Evolutionary conservation across 2,888 invertebrate genomes (phyloP), one percentile per base, ranked within the genome.

Genomic region (Netelia virgata): DNA sequence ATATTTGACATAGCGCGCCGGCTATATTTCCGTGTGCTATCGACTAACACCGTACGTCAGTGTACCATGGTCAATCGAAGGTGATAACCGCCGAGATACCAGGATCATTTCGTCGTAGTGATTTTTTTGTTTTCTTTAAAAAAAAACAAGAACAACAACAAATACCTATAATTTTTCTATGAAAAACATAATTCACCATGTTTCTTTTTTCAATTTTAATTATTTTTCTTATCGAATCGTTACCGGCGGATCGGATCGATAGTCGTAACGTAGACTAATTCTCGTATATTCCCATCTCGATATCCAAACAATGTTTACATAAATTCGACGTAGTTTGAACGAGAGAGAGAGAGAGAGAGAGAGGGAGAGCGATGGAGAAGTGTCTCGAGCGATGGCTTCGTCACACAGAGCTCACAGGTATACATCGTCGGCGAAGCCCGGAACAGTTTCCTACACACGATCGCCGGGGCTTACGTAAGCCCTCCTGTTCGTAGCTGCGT

Each of bases 401-500:
- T 20, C 36, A 63, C 57, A 55, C 43, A 20, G 28, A 57, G 11
- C 47, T 28, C 57, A 70, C 59, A 36, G 5, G 55, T 64, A 55
- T 53, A 20, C 53, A 55, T 28, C 43, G 8, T 57, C 41, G 20
- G 43, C 74, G 11, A 16, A 18, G 68, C 41, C 47, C 69, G 63
- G 72, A 80, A 84, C 80, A 80, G 73, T 84, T 76, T 63, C 61
- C 72, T 64, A 16, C 69, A 53, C 59, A 36, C 64, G 66, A 73
- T 79, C 64, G 53, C 23, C 50, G 47, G 55, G 61, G 53, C 73
- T 84, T 81, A 79, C 73, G 84, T 84, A 84, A 81, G 70, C 69
- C 47, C 76, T 23, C 61, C 76, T 28, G 63, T 81, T 72, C 72
- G 20, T 64, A 70, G 64, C 76, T 36, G 14, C 76, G 72, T 82